Percentiles rank a stretch among this genome's conserved stretches.
These are phyloP conservation scores for Dendrolimus punctatus DNA, from an alignment of 1,140 invertebrate species.

Conservation along the genomic window DNA sequence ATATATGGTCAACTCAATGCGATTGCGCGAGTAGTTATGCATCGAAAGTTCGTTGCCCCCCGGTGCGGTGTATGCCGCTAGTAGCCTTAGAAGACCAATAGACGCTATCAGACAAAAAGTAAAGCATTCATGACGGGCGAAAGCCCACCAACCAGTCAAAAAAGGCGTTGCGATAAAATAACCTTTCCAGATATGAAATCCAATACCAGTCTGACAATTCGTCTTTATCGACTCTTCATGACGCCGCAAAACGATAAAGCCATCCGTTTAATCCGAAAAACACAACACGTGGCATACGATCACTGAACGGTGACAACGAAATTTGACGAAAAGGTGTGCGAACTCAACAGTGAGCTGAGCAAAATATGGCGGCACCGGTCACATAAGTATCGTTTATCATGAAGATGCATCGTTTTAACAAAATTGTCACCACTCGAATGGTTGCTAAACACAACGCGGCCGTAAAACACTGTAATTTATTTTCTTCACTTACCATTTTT, in stretches of 20 bases:
- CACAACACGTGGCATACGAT: constrained; percentile 69
- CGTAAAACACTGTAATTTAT: constrained; percentile 48
- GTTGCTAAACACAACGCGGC: constrained; percentile 35
- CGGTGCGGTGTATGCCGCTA: constrained; percentile 29
- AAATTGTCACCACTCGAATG: constrained; percentile 18
- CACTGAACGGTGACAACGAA: constrained; percentile 64
- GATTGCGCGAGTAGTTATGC: constrained; percentile 60
- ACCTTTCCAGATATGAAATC: constrained; percentile 64
- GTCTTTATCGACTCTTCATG: constrained; percentile 15
- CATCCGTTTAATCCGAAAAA: constrained; percentile 20
- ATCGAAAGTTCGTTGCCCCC: constrained; percentile 55
- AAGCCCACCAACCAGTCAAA: constrained; percentile 34
- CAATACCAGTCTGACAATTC: constrained; percentile 41
- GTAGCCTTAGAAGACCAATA: constrained; percentile 17
- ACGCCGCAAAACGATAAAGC: constrained; percentile 6
- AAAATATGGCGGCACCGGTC: constrained; percentile 68
- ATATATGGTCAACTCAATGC: constrained; percentile 63
- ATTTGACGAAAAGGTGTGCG: constrained; percentile 62
- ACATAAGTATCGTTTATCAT: constrained; percentile 26
- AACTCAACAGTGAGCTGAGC: constrained; percentile 55
- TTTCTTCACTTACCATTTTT: constrained; percentile 68
- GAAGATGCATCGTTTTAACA: constrained; percentile 31
- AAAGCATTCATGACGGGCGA: constrained; percentile 7
- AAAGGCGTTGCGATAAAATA: constrained; percentile 49
- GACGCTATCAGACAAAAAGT: constrained; percentile 1